Base-by-base conservation (phyloP, 2,888 invertebrate genomes). In the Eilema sororculum region DNA sequence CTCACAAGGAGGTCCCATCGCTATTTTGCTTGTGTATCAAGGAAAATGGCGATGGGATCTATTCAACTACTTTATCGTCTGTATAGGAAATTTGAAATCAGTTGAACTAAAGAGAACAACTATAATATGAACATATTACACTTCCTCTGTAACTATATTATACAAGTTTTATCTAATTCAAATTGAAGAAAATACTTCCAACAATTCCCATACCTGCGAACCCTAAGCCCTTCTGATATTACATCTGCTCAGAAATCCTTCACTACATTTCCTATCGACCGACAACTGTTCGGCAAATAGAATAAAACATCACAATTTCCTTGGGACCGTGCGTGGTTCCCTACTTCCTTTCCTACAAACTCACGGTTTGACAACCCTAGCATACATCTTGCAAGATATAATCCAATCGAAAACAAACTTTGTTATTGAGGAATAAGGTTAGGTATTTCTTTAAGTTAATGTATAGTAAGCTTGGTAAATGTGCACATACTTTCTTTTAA, bases 251-350 rank as follows among this genome's bases (percentile, higher is more conserved):
- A 78, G 79, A 87, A 87, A 86, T 84, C 86, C 81, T 80, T 84
- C 83, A 83, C 84, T 84, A 86, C 84, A 87, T 85, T 83, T 86
- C 80, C 82, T 84, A 86, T 84, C 84, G 76, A 85, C 86, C 88
- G 86, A 87, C 88, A 89, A 88, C 87, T 86, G 86, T 86, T 86
- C 82, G 76, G 80, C 85, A 89, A 91, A 90, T 89, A 87, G 86
- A 89, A 90, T 90, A 90, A 90, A 90, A 90, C 87, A 88, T 84
- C 79, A 87, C 88, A 89, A 91, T 91, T 90, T 92, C 89, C 91
- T 87, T 80, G 85, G 84, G 88, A 86, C 87, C 82, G 78, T 85
- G 85, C 82, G 81, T 84, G 82, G 85, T 85, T 84, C 86, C 82
- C 78, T 85, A 86, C 86, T 86, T 84, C 85, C 84, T 82, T 89